These are phyloP conservation scores for Conopomorpha cramerella DNA, from an alignment of 1,140 invertebrate genomes.

Conservation along the genomic window DNA sequence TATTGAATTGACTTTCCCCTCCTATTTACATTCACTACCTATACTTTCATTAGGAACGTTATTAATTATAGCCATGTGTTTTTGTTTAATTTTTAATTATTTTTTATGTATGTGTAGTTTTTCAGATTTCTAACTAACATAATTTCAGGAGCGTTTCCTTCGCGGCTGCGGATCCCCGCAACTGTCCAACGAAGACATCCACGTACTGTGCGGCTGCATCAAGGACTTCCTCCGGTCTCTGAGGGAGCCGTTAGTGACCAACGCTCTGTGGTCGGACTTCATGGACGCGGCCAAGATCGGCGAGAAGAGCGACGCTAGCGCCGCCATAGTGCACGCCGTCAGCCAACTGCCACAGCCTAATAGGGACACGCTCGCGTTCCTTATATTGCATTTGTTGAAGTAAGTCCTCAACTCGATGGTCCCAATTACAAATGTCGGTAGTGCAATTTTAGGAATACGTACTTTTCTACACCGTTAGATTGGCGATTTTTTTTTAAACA, in stretches of 20 bases:
- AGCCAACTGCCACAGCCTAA: slow-evolving; percentile 80
- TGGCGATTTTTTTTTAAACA: too few species aligned
- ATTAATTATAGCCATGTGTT: neutral
- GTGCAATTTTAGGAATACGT: too few species aligned
- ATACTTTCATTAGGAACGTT: too few species aligned
- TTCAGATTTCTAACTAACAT: neutral
- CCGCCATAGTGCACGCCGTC: slow-evolving; percentile 68
- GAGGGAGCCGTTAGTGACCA: slow-evolving; percentile 83
- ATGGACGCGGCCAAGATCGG: slow-evolving; percentile 44
- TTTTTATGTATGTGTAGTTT: slow-evolving; percentile 1
- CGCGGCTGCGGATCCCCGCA: slow-evolving; percentile 46
- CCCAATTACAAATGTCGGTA: too few species aligned
- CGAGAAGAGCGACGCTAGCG: slow-evolving; percentile 37
- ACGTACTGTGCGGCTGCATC: slow-evolving; percentile 50
- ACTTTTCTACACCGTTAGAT: too few species aligned
- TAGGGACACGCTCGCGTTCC: slow-evolving; percentile 81
- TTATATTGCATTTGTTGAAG: slow-evolving; percentile 79
- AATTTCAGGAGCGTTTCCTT: slow-evolving; percentile 46
- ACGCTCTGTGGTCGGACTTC: slow-evolving; percentile 70
- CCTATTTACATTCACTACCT: too few species aligned
- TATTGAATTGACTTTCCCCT: too few species aligned
- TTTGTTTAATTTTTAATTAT: neutral
- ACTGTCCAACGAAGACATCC: slow-evolving; percentile 36
- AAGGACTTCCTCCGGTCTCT: slow-evolving; percentile 86
- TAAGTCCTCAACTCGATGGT: too few species aligned